phyloP scores from a whole-genome alignment of 2,113 vertebrate species.

The Trichechus manatus region DNA sequence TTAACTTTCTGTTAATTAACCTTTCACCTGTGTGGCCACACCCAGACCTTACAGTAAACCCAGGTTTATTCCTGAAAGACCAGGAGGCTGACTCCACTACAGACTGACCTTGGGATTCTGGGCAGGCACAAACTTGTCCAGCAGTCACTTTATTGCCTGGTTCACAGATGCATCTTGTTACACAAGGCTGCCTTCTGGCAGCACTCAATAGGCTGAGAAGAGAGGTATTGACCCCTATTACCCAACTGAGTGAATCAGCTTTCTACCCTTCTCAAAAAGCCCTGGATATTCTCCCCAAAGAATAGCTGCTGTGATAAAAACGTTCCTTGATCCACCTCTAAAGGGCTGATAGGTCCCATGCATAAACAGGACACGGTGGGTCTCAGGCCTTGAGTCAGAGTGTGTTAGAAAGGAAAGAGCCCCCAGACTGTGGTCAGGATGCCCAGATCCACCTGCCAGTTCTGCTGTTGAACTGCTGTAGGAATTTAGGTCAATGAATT shows the following conservation, averaged over 20 bases:
- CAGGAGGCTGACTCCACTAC: neutral
- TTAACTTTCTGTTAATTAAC: no score
- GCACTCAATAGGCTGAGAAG: neutral
- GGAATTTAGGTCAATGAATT: neutral
- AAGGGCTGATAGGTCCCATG: neutral
- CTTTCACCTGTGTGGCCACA: neutral
- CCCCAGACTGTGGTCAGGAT: neutral
- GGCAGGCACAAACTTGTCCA: neutral
- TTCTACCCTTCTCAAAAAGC: neutral
- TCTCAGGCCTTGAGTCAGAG: neutral
- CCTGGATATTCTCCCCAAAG: neutral
- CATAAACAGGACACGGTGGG: neutral
- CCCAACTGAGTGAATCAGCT: neutral
- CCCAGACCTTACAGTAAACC: neutral
- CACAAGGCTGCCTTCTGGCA: neutral
- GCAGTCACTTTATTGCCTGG: neutral
- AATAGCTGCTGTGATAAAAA: neutral
- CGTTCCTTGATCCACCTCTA: neutral
- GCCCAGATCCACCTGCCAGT: neutral
- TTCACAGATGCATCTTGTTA: neutral
- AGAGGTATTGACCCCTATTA: neutral
- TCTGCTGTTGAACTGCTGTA: neutral
- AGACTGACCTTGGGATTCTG: no score
- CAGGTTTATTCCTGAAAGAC: neutral
- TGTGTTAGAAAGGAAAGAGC: neutral